Base-by-base conservation (phyloP, 1,140 invertebrate species). In the Papilio xuthus region DNA sequence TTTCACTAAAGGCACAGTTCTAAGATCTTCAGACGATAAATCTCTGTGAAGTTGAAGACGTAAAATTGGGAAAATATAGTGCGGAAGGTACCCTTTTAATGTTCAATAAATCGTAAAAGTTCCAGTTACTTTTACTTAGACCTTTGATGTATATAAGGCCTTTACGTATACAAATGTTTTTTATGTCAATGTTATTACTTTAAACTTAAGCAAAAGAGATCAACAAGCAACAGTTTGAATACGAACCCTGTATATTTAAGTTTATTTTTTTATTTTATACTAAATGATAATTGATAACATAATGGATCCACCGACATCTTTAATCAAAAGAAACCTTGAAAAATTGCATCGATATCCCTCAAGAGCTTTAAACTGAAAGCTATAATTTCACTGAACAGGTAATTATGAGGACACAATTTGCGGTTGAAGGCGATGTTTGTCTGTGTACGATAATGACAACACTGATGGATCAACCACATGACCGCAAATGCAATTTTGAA, bases 81-180 rank as follows among this genome's bases (percentile, higher is more conserved):
- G 60, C 60, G 60, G 60, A 67, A 67, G 60, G 60, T 32, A 67
- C 60, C 60, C 60, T 67, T 63, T 67, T 67, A 67, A 67, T 67
- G 60, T 4, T 67, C 23, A 32, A 67, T 67, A 67, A 67, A 67
- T 67, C 60, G 60, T 32, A 67, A 67, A 67, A 28, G 26, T 67
- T 67, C 4, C 4, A 28, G 13, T 28, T 60, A 1, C 10, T 26
- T 28, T 18, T 47, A 15, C 20, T 6, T 28, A 10, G 7, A 67
- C 13, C 0, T 28, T 13, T 28, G 26, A 3, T 67, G 4, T 28
- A 67, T 60, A 60, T 63, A 32, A 28, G 28, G 15, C 12, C 15
- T 28, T 67, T 28, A 63, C 3, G 4, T 47, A 18, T 6, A 18
- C 12, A 12, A 67, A 28, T 1, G 26, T 1, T 28, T 67, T 67